Base-by-base conservation (phyloP, 2,113 vertebrate species). In the Arenaria interpres region DNA sequence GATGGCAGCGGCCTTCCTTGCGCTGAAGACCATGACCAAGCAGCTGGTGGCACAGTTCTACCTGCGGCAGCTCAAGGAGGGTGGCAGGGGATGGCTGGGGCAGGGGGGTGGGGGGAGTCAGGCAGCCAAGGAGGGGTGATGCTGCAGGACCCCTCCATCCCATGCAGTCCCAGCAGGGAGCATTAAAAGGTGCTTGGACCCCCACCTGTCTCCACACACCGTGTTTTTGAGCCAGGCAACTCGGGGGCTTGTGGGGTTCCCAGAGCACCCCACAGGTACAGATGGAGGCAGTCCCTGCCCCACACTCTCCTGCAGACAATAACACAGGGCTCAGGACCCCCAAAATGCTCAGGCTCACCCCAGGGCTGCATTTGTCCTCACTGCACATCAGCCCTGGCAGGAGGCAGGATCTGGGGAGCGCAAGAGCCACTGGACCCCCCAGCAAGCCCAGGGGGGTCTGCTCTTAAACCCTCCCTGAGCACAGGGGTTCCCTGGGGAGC, bases 41-140 rank as follows among this genome's bases (percentile, higher is more conserved):
- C 98, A 98, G 94, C 98, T 99, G 60, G 96, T 95, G 0, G 96
- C 97, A 60, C 98, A 98, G 90, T 99, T 99, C 97, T 78, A 98
- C 91, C 97, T 99, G 93, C 95, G 35, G 4, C 98, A 98, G 85
- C 93, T 99, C 56, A 95, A 93, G 28, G 97, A 83, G 6, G 67
- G 94, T 7, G 73, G 96, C 56, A 64, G 64, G 41, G 62, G 17
- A 14, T 0, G 15, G 30, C 8, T 21, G 0, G 35, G 25, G 39
- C 68, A 68, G 39, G 39, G n/a, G 25, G 23, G 4, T 2, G 7
- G 5, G 22, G 30, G 4, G n/a, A 39, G 17, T 9, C 60, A 43
- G n/a, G 43, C 25, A 46, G 68, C 33, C 0, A 2, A 43, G 27
- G 19, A 22, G 48, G 27, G 35, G 5, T 24, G 77, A 89, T 46